These are phyloP conservation scores for Luperina testacea DNA, from an alignment of 2,888 invertebrate genomes.

Conservation along the genomic window DNA sequence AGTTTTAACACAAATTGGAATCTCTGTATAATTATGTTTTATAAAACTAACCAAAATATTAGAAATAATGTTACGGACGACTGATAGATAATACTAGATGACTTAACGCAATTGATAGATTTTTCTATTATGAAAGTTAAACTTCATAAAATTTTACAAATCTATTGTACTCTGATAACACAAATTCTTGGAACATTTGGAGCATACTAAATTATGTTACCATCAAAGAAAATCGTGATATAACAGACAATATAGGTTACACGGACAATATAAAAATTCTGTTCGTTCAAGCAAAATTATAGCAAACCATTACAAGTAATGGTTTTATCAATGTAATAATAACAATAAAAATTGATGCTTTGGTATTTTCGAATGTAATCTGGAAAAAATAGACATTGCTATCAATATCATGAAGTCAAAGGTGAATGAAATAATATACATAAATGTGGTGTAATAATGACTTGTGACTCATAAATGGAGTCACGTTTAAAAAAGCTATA, in stretches of 20 bases:
- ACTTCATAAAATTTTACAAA: not conserved
- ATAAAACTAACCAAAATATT: not conserved
- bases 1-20: not conserved
- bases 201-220: slow-evolving; percentile 8
- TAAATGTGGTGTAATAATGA: slow-evolving; percentile 5
- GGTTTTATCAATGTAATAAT: slow-evolving; percentile 17
- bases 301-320: slow-evolving; percentile 10
- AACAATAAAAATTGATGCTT: slow-evolving; percentile 23
- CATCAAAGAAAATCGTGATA: slow-evolving; percentile 10
- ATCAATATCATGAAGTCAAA: slow-evolving; percentile 32
- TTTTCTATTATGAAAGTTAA: not conserved
- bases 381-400: slow-evolving; percentile 1
- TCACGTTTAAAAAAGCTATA: slow-evolving; percentile 2
- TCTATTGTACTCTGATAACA: not conserved
- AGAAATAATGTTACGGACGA: not conserved
- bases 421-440: slow-evolving; percentile 32
- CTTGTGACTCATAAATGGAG: slow-evolving; percentile 5
- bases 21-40: not conserved
- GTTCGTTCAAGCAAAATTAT: slow-evolving; percentile 44
- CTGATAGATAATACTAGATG: not conserved
- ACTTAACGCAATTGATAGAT: not conserved
- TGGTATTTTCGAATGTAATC: not conserved
- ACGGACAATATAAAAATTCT: slow-evolving; percentile 24
- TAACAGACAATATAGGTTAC: slow-evolving; percentile 16
- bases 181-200: slow-evolving; percentile 1